Evolutionary conservation across 2,113 vertebrate genomes (phyloP), one percentile per base, ranked within the genome.

Genomic region (Gobius niger): DNA sequence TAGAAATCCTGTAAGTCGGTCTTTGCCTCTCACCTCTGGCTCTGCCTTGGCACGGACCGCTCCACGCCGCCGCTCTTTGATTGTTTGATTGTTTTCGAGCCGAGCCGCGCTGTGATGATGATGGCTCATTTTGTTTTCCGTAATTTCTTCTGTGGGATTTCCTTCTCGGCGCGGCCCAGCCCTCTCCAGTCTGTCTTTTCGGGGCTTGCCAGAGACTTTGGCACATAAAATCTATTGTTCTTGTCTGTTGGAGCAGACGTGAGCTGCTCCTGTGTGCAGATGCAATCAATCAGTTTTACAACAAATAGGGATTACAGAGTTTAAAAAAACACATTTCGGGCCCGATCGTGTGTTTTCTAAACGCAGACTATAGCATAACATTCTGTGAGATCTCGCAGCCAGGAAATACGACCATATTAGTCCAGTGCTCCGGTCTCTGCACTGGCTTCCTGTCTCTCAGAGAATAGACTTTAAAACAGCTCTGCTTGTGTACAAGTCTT

Each of bases 81-180:
- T 81, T 82, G 80, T 80, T 69, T 49, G 15, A 76, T 76, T 63
- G 68, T 67, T 57, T 59, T 68, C 77, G 75, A 87, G 64, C 75
- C 68, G 44, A 77, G 68, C 69, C 7, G 46, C 12, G 63, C 72
- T 65, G 57, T 60, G 57, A 77, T 62, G 24, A 34, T 34, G 68
- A 71, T 68, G 61, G 70, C 74, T 63, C 76, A 81, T 82, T 87
- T 89, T 88, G 86, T 89, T 19, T 24, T 89, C 86, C 78, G 70
- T 82, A 68, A 90, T 86, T 89, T 85, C 88, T 83, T 87, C 87
- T 79, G 65, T 82, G 83, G 89, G 90, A 90, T 90, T 89, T 88
- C 79, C 85, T 54, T 85, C 73, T 69, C 11, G 72, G 53, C 5
- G 57, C 57, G 57, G 57, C 68, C 57, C 68, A 24, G 79, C 83